Conservation (phyloP, 1,140 invertebrate genomes). For the Drosophila saltans region DNA sequence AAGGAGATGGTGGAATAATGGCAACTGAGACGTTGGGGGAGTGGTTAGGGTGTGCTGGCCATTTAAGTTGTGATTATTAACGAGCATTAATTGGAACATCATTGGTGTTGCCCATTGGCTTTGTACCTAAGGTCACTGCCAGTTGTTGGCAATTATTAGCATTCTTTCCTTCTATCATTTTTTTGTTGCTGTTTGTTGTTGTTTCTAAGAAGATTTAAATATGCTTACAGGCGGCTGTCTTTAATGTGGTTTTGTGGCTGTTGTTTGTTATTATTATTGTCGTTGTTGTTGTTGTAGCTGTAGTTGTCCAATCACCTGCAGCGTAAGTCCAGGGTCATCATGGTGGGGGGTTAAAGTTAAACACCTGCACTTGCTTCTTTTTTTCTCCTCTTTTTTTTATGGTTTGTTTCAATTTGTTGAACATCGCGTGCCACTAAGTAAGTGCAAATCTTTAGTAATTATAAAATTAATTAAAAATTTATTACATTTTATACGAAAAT, state of each 20-base stretch:
- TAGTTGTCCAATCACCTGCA: conserved; percentile 19
- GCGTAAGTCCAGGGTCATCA: conserved; percentile 60
- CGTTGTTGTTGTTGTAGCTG: neutral
- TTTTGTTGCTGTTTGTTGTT: neutral
- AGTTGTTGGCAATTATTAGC: conserved; percentile 30
- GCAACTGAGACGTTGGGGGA: conserved; percentile 26
- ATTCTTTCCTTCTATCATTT: conserved; percentile 26
- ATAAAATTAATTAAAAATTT: conserved; percentile 2
- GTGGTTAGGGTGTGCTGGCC: conserved; percentile 9
- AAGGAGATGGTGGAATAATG: neutral
- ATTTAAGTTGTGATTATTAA: conserved; percentile 53
- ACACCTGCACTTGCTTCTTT: conserved; percentile 52
- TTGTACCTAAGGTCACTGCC: conserved; percentile 9
- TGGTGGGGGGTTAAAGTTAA: conserved; percentile 30
- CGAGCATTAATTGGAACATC: conserved; percentile 71
- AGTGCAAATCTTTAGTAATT: conserved; percentile 1
- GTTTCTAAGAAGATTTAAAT: conserved; percentile 32
- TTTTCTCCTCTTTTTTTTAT: neutral
- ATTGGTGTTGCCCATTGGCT: conserved; percentile 32
- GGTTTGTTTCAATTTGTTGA: conserved; percentile 17
- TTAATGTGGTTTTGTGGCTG: conserved; percentile 42
- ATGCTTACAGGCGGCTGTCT: conserved; percentile 35
- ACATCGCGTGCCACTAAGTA: conserved; percentile 38
- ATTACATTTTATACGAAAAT: neutral
- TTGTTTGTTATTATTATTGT: conserved; percentile 14